Conservation (phyloP, 1,140 invertebrate genomes). For the Carposina sasakii region DNA sequence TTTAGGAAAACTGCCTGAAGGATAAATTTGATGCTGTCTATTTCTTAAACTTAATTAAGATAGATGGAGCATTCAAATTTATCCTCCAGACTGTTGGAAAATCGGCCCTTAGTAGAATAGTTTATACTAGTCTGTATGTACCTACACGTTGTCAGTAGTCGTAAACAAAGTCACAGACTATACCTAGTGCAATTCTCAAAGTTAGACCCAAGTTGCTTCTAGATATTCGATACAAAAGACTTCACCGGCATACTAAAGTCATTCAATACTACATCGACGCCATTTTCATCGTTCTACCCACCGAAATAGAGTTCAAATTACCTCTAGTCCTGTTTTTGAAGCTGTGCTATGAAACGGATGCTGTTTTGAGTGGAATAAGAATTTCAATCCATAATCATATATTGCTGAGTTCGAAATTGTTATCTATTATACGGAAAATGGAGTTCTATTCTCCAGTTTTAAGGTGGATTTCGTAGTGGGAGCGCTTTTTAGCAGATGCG, state of each 20-base stretch:
- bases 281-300: slow-evolving; percentile 7
- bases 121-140: too few relatives aligned
- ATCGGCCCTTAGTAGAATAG: too few relatives aligned
- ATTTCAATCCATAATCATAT: slow-evolving; percentile 62
- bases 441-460: slow-evolving; percentile 7
- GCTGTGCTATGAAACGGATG: slow-evolving; percentile 60
- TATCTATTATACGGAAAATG: slow-evolving; percentile 19
- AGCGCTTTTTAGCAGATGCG: slow-evolving; percentile 33
- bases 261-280: too few relatives aligned
- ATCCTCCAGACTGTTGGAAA: too few relatives aligned
- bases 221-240: slow-evolving; percentile 44
- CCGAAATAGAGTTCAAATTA: slow-evolving; percentile 9
- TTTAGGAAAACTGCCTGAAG: too few relatives aligned
- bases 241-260: too few relatives aligned
- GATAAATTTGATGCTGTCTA: too few relatives aligned
- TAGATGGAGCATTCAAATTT: slow-evolving; percentile 7
- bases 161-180: too few relatives aligned
- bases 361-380: slow-evolving; percentile 68
- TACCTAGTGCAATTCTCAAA: too few relatives aligned
- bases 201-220: too few relatives aligned
- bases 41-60: slow-evolving; percentile 6
- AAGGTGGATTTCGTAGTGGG: slow-evolving; percentile 22
- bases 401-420: slow-evolving; percentile 50
- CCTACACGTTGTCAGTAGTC: too few relatives aligned
- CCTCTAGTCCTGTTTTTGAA: slow-evolving; percentile 25